Evolutionary conservation across 2,888 invertebrate genomes (phyloP).

Genomic region (Venusia cambrica): DNA sequence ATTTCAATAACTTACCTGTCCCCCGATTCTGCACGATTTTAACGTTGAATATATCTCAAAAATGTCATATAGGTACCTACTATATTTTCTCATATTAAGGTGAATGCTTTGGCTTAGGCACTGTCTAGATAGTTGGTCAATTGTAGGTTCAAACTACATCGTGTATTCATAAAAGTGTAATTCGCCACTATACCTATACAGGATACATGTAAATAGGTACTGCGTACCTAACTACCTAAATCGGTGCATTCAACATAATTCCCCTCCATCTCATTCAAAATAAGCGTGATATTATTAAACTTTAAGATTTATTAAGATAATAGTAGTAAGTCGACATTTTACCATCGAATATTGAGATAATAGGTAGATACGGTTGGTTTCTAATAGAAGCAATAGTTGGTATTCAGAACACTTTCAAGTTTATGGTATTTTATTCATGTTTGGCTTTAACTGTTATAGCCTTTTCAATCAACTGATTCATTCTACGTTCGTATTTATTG

Average conservation of each 20-base stretch:
- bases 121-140: too few relatives aligned
- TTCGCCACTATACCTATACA: too few relatives aligned
- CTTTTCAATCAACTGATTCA: constrained; percentile 17
- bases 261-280: constrained; percentile 21
- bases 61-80: too few relatives aligned
- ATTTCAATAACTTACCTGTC: constrained; percentile 57
- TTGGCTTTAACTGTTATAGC: constrained; percentile 24
- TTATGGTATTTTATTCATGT: constrained; percentile 24
- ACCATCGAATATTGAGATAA: constrained; percentile 23
- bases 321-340: constrained; percentile 21
- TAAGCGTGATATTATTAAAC: constrained; percentile 22
- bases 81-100: too few relatives aligned
- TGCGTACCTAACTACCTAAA: too few relatives aligned
- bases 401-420: constrained; percentile 20
- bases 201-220: too few relatives aligned
- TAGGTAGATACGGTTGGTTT: constrained; percentile 18
- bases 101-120: too few relatives aligned
- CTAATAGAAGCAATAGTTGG: constrained; percentile 15
- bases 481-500: constrained; percentile 10
- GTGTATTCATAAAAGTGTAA: too few relatives aligned
- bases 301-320: constrained; percentile 17
- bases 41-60: constrained; percentile 11
- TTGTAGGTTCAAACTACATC: too few relatives aligned
- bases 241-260: too few relatives aligned
- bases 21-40: constrained; percentile 37